Conservation (phyloP, 2,113 vertebrate genomes). For the Poeciliopsis retropinna region DNA sequence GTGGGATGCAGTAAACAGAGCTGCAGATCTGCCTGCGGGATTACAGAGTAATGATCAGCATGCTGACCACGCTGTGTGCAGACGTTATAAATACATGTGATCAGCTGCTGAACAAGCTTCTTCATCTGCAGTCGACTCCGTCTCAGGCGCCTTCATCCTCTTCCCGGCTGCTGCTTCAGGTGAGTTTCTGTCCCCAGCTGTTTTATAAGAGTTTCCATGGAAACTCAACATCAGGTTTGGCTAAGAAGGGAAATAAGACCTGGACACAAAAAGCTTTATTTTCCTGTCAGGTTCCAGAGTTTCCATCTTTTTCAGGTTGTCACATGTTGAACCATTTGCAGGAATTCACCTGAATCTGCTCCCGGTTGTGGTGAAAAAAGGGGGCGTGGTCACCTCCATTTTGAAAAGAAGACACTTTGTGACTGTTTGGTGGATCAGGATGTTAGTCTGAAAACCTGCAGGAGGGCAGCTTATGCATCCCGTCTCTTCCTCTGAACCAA, state of each 20-base stretch:
- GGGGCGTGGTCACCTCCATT: not conserved
- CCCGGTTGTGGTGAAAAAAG: not conserved
- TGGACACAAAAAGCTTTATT: not conserved
- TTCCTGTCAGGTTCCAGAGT: not conserved
- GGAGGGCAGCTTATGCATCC: no score
- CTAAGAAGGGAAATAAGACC: not conserved
- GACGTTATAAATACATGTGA: conserved; percentile 35
- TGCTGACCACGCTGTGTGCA: conserved; percentile 50
- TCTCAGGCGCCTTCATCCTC: not conserved
- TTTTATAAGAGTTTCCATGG: not conserved
- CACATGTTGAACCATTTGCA: not conserved
- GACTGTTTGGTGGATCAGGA: no score
- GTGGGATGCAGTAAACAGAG: not conserved
- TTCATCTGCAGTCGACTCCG: not conserved
- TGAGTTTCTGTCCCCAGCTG: not conserved
- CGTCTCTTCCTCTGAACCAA: no score
- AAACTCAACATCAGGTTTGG: not conserved
- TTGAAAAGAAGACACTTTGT: no score
- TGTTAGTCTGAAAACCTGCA: not conserved
- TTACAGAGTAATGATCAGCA: conserved; percentile 32
- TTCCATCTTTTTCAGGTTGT: not conserved
- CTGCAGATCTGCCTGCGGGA: conserved; percentile 2
- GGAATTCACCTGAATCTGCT: not conserved
- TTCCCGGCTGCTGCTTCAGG: conserved; percentile 16
- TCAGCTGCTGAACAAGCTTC: not conserved